These are phyloP conservation scores for Tetranychus truncatus DNA, from an alignment of 2,888 invertebrate species.

Conservation along the genomic window DNA sequence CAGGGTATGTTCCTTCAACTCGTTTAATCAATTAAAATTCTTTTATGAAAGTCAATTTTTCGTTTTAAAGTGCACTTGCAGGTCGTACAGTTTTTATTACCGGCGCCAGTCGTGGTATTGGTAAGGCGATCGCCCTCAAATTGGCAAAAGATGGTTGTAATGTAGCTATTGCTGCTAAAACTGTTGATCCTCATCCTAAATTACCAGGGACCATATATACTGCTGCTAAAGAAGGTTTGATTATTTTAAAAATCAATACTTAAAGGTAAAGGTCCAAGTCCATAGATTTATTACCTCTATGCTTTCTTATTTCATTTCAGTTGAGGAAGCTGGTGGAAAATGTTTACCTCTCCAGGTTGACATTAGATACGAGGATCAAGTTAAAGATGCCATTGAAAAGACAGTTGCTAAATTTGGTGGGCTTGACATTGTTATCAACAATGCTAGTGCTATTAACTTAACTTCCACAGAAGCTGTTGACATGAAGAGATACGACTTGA, in stretches of 20 bases:
- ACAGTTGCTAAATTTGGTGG: constrained; percentile 75
- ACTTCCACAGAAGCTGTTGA: constrained; percentile 58
- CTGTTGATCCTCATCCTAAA: constrained; percentile 70
- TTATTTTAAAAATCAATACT: not conserved
- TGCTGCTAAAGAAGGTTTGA: constrained; percentile 61
- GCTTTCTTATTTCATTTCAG: constrained; percentile 35
- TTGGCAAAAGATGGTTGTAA: constrained; percentile 81
- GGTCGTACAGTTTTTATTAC: constrained; percentile 84
- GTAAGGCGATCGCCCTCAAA: constrained; percentile 80
- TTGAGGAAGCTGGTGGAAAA: constrained; percentile 67
- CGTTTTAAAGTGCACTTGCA: constrained; percentile 43
- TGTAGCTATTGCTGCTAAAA: constrained; percentile 76
- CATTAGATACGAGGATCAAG: constrained; percentile 59
- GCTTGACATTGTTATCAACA: constrained; percentile 83
- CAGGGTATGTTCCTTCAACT: not conserved
- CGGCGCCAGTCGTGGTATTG: constrained; percentile 89
- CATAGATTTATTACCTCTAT: not conserved
- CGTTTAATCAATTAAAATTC: not conserved
- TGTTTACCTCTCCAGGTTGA: constrained; percentile 71
- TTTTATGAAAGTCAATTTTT: too few relatives aligned
- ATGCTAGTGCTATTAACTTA: constrained; percentile 71
- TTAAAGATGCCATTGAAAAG: constrained; percentile 49
- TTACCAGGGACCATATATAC: constrained; percentile 77
- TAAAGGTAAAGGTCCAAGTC: not conserved
- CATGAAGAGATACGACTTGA: constrained; percentile 90